Base-by-base conservation (phyloP, 2,888 invertebrate species). In the Drosophila lacicola region DNA sequence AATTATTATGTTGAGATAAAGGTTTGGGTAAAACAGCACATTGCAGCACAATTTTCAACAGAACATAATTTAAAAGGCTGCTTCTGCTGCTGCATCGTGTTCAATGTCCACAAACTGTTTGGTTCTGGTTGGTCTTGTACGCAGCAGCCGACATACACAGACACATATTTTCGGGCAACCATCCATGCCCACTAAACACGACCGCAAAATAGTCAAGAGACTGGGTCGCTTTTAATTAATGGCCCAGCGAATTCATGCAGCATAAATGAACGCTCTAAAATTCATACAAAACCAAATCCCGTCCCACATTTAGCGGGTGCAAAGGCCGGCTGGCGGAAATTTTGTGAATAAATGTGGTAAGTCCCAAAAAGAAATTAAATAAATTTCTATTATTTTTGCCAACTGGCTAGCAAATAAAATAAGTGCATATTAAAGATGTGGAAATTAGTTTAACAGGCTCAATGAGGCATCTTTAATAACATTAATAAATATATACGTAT, bases 211-310 rank as follows among this genome's bases (percentile, higher is more conserved):
- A 64, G 69, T 61, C 76, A 17, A 73, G 79, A 71, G 63, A 63
- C 50, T 80, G 78, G 71, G 78, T 80, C 72, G 78, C 67, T 71
- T 87, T 89, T 89, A 85, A 85, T 85, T 89, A 85, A 88, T 87
- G 76, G 74, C 64, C 54, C 42, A 57, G 51, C 84, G 71, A 57
- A 80, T 83, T 83, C 70, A 83, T 77, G 67, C 63, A 47, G 72
- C 76, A 76, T 67, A 89, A 78, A 87, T 84, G 75, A 46, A 42
- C 39, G 70, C 66, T 61, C 37, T 33, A 34, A 61, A 74, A 72
- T 57, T 67, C 53, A 62, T 53, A 53, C 58, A 47, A 0, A 37
- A 9, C 37, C 11, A 33, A 21, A 37, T 39, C 54, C 47, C 34
- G 5, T 25, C 9, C 4, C 6, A 25, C 10, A 46, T 21, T 36